These are phyloP conservation scores for Xenopus laevis DNA, from an alignment of 2,113 vertebrate genomes.

Conservation along the genomic window DNA sequence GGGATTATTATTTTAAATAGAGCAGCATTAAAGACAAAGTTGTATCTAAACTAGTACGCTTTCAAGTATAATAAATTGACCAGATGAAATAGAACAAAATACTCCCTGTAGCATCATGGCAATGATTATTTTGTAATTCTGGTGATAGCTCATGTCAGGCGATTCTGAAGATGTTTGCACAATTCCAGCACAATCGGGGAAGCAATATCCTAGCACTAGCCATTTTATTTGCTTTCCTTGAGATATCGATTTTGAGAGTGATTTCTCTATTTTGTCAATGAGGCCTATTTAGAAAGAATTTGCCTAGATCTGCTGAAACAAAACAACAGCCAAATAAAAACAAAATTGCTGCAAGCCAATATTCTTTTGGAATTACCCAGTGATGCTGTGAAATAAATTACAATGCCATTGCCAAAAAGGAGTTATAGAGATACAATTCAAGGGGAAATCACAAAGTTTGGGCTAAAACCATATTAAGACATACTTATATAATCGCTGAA, in stretches of 20 bases:
- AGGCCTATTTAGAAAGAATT: slow-evolving; percentile 36
- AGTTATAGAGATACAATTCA: background rate
- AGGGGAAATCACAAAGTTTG: too few relatives aligned
- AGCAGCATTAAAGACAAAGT: background rate
- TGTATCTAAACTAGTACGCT: background rate
- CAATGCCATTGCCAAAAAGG: background rate
- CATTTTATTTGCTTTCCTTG: slow-evolving; percentile 42
- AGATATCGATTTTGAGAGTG: slow-evolving; percentile 37
- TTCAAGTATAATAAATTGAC: slow-evolving; percentile 12
- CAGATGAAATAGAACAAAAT: slow-evolving; percentile 23
- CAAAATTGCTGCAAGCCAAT: slow-evolving; percentile 4
- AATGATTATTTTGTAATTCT: slow-evolving; percentile 37
- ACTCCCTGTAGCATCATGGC: slow-evolving; percentile 18
- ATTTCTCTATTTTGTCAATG: slow-evolving; percentile 37
- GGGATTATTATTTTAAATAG: background rate
- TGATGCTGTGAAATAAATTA: slow-evolving; percentile 3
- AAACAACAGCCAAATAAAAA: slow-evolving; percentile 12
- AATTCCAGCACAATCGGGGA: slow-evolving; percentile 27
- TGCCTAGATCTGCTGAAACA: slow-evolving; percentile 36
- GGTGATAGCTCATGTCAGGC: slow-evolving; percentile 31
- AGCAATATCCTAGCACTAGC: slow-evolving; percentile 34
- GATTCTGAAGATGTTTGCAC: slow-evolving; percentile 38
- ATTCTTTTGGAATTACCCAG: slow-evolving; percentile 18
- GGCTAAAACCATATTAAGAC: too few relatives aligned
- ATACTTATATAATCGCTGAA: too few relatives aligned